Conservation (phyloP, 1,140 invertebrate genomes). For the Drosophila dunni region DNA sequence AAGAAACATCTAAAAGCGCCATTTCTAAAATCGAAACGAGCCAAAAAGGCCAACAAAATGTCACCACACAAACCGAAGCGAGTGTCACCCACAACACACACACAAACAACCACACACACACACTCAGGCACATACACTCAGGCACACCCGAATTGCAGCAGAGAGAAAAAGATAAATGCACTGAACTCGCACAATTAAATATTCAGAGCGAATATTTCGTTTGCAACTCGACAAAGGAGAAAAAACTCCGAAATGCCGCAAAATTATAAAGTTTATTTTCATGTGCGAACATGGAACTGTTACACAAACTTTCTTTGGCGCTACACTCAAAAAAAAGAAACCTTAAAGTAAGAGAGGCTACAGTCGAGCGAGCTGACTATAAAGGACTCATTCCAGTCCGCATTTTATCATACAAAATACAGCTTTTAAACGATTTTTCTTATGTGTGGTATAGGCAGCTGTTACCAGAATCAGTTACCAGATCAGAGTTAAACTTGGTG, state of each 20-base stretch:
- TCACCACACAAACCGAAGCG: slow-evolving; percentile 64
- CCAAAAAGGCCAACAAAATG: slow-evolving; percentile 69
- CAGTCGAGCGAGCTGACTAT: too few species aligned
- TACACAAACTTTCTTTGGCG: slow-evolving; percentile 17
- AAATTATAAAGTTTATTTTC: slow-evolving; percentile 50
- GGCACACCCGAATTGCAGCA: not conserved
- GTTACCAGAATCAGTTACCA: too few species aligned
- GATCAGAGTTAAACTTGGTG: too few species aligned
- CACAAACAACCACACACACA: slow-evolving; percentile 8
- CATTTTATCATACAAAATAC: too few species aligned
- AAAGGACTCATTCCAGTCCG: too few species aligned
- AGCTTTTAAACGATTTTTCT: too few species aligned
- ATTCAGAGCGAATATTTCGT: slow-evolving; percentile 76
- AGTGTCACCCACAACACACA: slow-evolving; percentile 34
- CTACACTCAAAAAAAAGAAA: not conserved
- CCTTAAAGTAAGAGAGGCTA: too few species aligned
- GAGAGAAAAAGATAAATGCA: slow-evolving; percentile 22
- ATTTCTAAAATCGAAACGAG: slow-evolving; percentile 77
- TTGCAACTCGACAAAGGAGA: slow-evolving; percentile 22
- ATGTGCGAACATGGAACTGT: not conserved
- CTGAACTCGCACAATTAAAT: slow-evolving; percentile 74
- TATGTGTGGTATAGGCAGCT: too few species aligned
- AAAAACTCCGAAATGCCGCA: slow-evolving; percentile 32
- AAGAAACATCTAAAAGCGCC: slow-evolving; percentile 72
- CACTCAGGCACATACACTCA: not conserved